Percentiles rank a stretch among this genome's conserved stretches.
Conservation (phyloP, 2,888 invertebrate species). For the Drosophila yooni region DNA sequence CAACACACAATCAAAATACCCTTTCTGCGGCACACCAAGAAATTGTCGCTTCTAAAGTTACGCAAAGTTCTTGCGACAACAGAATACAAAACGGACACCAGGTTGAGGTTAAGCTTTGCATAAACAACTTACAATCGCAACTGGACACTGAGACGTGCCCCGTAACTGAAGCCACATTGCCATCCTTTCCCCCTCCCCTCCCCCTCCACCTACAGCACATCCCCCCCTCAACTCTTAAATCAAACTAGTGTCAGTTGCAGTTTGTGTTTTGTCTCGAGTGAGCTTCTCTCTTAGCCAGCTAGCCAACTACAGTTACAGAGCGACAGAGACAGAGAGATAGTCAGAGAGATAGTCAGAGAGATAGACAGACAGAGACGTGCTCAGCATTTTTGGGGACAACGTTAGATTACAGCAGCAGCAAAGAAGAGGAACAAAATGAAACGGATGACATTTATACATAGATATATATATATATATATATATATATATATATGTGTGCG, state of each 20-base stretch:
- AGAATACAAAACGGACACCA: slow-evolving; percentile 21
- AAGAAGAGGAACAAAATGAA: slow-evolving; percentile 9
- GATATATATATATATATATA: background rate
- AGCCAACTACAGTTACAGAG: slow-evolving; percentile 27
- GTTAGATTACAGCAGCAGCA: slow-evolving; percentile 40
- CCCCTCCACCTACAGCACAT: background rate
- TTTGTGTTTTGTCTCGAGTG: slow-evolving; percentile 48
- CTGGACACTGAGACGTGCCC: slow-evolving; percentile 51
- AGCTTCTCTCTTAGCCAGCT: slow-evolving; percentile 43
- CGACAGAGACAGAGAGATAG: background rate
- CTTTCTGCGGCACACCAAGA: background rate
- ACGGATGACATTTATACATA: slow-evolving; percentile 12
- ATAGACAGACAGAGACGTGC: slow-evolving; percentile 38
- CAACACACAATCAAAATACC: background rate
- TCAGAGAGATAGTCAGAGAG: background rate
- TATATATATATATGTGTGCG: background rate
- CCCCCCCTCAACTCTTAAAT: background rate
- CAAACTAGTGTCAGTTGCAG: slow-evolving; percentile 36
- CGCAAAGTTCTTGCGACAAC: slow-evolving; percentile 50
- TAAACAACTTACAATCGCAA: slow-evolving; percentile 55
- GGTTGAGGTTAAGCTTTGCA: slow-evolving; percentile 56
- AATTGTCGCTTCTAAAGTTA: slow-evolving; percentile 35
- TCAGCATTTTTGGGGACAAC: slow-evolving; percentile 39
- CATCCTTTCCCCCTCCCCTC: background rate
- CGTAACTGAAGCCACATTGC: background rate